phyloP scores from a whole-genome alignment of 2,888 invertebrate genomes.

The Nymphalis polychloros region DNA sequence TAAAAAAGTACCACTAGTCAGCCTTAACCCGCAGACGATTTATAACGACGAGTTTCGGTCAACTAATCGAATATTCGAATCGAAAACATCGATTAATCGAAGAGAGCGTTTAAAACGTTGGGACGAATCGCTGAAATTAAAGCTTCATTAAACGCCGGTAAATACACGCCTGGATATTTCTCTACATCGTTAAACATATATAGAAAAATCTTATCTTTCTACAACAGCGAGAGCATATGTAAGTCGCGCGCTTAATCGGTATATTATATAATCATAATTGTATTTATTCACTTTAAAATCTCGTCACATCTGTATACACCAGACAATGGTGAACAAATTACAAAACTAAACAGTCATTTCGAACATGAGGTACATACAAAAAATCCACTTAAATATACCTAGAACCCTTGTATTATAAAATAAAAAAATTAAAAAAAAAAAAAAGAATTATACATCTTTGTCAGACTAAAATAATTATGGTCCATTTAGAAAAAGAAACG shows the following conservation, averaged over 20 bases:
- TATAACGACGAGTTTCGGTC: neutral
- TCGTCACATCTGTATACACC: constrained; percentile 13
- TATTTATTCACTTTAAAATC: constrained; percentile 4
- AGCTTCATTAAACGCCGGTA: constrained; percentile 52
- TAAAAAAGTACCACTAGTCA: constrained; percentile 16
- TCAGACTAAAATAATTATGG: constrained; percentile 53
- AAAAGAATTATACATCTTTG: constrained; percentile 53
- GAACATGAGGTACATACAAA: constrained; percentile 63
- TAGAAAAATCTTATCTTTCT: constrained; percentile 8
- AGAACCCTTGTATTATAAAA: constrained; percentile 37
- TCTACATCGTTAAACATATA: constrained; percentile 4
- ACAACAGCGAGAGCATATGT: neutral
- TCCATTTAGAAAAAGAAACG: constrained; percentile 57
- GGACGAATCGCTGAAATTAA: constrained; percentile 70
- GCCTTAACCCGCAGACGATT: constrained; percentile 13
- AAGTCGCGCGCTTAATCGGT: constrained; percentile 1
- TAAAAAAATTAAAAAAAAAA: constrained; percentile 37
- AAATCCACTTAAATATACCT: constrained; percentile 58
- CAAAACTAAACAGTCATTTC: constrained; percentile 61
- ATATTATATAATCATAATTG: constrained; percentile 3
- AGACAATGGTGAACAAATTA: constrained; percentile 43
- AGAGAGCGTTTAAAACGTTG: constrained; percentile 72
- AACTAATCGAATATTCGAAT: constrained; percentile 1
- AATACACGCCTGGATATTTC: constrained; percentile 28
- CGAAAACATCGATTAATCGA: constrained; percentile 33